Evolutionary conservation across 2,113 vertebrate species (phyloP).

Genomic region (Sarotherodon lohbergeri): DNA sequence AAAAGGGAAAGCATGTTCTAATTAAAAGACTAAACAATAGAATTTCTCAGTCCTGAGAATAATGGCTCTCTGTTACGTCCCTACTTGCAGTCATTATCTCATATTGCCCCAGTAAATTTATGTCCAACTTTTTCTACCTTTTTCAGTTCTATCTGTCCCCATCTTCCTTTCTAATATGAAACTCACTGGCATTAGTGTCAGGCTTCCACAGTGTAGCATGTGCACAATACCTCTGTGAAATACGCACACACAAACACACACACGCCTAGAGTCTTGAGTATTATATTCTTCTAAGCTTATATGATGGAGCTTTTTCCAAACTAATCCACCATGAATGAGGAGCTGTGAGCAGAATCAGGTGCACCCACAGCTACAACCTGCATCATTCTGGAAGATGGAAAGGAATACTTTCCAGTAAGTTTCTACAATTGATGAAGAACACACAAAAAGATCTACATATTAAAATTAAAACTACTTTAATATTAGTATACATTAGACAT

Average conservation of each 20-base stretch:
- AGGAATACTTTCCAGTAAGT: neutral
- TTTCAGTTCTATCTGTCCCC: neutral
- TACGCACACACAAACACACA: neutral
- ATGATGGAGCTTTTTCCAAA: neutral
- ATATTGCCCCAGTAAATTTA: neutral
- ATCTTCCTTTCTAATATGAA: neutral
- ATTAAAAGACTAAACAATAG: neutral
- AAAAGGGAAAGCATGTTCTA: neutral
- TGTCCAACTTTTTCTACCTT: neutral
- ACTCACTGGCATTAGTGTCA: neutral
- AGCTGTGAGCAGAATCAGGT: neutral
- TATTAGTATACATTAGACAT: neutral
- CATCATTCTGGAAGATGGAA: neutral
- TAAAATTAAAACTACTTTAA: neutral
- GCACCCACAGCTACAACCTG: neutral
- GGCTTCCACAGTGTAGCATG: neutral
- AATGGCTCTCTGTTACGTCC: neutral
- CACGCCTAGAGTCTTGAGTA: neutral
- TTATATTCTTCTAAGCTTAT: neutral
- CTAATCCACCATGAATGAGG: neutral
- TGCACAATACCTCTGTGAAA: neutral
- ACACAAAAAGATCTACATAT: neutral
- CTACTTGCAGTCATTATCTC: neutral
- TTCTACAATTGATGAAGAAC: fast-evolving
- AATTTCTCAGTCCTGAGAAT: neutral